Base-by-base conservation (phyloP, 2,888 invertebrate genomes). In the Punctoribates punctum region DNA sequence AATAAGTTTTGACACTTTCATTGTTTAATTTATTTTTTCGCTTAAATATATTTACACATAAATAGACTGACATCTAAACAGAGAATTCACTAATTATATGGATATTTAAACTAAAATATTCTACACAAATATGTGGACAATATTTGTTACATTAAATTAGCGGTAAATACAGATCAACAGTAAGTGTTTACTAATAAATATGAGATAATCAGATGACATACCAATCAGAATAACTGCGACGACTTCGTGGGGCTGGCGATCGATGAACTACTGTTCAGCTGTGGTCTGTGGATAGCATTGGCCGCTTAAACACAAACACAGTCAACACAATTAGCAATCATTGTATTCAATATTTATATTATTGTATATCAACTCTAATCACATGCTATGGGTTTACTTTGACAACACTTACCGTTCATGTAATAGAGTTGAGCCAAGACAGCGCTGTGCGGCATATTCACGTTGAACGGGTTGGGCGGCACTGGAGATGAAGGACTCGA, bases 401-500 rank as follows among this genome's bases (percentile, higher is more conserved):
- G 8, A 42, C 11, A 9, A 9, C 42, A 42, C 42, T 42, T 42
- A 42, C 42, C 42, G 42, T 42, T 42, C 8, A 42, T 9, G 42
- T 42, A 42, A n/a, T n/a, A n/a, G n/a, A n/a, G n/a, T n/a, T n/a
- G n/a, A n/a, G n/a, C n/a, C n/a, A n/a, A n/a, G n/a, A n/a, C n/a
- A n/a, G n/a, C n/a, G n/a, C n/a, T n/a, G n/a, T n/a, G n/a, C n/a
- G n/a, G n/a, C n/a, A n/a, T n/a, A n/a, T n/a, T n/a, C n/a, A n/a
- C n/a, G n/a, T n/a, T n/a, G n/a, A n/a, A n/a, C n/a, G n/a, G n/a
- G n/a, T n/a, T n/a, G n/a, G 60, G 20, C 13, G 60, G 60, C 9
- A 60, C 60, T 60, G 60, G 60, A 60, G 60, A 60, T 60, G 60
- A 60, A 15, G 60, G 60, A 60, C 60, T 60, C 60, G 60, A 60